Percentiles rank a stretch among this genome's conserved stretches.
Evolutionary conservation across 2,797 vertebrate genomes (phyloP).

Genomic region (Catharus ustulatus): DNA sequence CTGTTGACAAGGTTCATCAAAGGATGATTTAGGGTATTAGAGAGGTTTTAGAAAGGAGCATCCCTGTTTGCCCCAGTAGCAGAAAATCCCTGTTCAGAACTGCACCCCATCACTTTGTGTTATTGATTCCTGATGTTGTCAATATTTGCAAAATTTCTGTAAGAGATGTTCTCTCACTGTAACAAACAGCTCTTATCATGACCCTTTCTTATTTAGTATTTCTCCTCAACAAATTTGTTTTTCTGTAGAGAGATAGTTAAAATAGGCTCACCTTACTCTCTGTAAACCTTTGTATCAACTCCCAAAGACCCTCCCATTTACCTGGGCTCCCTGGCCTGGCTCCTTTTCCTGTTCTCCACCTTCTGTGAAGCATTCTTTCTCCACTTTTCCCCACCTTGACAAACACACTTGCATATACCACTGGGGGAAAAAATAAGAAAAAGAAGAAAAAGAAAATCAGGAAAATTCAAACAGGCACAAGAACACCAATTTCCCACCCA

Average conservation of each 20-base stretch:
- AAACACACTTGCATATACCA: accelerated
- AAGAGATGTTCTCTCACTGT: not conserved
- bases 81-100: not conserved
- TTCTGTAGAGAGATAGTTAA: not conserved
- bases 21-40: not conserved
- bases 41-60: not conserved
- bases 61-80: not conserved
- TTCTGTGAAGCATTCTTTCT: not conserved
- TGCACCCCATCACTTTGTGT: not conserved
- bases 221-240: accelerated
- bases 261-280: not conserved
- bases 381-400: not conserved
- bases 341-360: not conserved
- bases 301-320: not conserved
- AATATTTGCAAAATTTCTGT: not conserved
- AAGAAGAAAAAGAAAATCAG: accelerated
- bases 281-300: not conserved
- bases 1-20: not conserved
- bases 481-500: not conserved
- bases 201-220: not conserved
- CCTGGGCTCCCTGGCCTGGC: not conserved
- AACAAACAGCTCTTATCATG: not conserved
- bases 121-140: accelerated
- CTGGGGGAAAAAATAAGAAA: too few species aligned
- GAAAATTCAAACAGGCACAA: not conserved